Evolutionary conservation across 2,797 vertebrate genomes (phyloP), one percentile per base, ranked within the genome.

Genomic region (Sebastes cheni): DNA sequence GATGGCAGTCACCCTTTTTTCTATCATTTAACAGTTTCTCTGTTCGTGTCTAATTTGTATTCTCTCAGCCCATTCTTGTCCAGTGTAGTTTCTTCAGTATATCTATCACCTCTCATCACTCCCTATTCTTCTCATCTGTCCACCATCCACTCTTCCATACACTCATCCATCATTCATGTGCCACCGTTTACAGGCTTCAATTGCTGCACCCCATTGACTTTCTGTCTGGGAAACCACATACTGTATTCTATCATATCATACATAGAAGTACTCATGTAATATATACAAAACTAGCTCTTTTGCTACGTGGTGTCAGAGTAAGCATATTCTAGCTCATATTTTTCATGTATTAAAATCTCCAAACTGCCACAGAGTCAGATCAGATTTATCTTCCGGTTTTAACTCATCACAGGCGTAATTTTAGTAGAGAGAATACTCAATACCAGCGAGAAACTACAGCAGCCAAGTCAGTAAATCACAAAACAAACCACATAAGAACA

Each of bases 101-200:
- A 50, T 69, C 58, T n/a, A 6, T 66, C 54, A 61, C 29, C 7
- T 67, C 64, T 36, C 14, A 23, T 55, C 11, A 3, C 23, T 36
- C n/a, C n/a, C 8, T 27, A 4, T 0, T 5, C 27, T 1, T 10
- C 22, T 59, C 2, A 5, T 66, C 42, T 3, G 42, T 22, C 60
- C 20, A 11, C 58, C 23, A 2, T 54, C 58, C 27, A 1, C 18
- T 29, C 23, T 5, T 55, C 46, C 22, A 7, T 12, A 2, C 20
- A 42, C 39, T 56, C 65, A 68, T 80, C 78, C 78, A 64, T 80
- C 71, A 80, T 16, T 32, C 25, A 20, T 23, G 32, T 14, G 20
- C 42, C 20, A 3, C 55, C 22, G 20, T 29, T 30, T 30, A 22
- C 34, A 18, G 46, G 30, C 60, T 58, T 56, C 23, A n/a, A 2